Evolutionary conservation across 2,797 vertebrate species (phyloP).

Genomic region (Enteromius mattozi): DNA sequence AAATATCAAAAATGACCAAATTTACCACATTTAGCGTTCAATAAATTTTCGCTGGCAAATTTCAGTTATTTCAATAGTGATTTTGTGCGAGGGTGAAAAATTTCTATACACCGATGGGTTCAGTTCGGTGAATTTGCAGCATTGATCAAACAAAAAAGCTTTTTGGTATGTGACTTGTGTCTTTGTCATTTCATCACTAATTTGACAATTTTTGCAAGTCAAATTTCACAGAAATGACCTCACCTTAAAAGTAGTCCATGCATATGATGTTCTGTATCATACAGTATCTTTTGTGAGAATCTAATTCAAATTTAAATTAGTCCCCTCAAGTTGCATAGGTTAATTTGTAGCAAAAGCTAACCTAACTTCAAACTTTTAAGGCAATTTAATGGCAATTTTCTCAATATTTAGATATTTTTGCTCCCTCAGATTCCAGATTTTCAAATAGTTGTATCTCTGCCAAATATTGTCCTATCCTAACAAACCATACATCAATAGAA

Average conservation of each 20-base stretch:
- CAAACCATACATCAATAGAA: no score
- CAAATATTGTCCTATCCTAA: no score
- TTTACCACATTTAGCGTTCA: background rate
- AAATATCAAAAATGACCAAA: background rate
- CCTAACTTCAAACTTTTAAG: no score
- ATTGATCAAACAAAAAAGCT: background rate
- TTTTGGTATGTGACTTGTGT: background rate
- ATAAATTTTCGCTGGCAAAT: background rate
- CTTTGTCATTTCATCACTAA: background rate
- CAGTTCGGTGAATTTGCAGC: background rate
- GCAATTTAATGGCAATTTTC: no score
- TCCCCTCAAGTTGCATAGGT: no score
- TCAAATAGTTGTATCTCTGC: no score
- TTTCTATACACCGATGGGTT: background rate
- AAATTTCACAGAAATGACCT: background rate
- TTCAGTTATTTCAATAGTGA: background rate
- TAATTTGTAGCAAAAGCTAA: no score
- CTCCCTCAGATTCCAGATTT: no score
- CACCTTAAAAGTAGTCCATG: background rate
- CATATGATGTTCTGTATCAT: background rate
- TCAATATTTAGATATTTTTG: no score
- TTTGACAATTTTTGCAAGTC: background rate
- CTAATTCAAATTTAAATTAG: background rate
- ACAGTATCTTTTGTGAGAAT: background rate
- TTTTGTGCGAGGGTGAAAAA: background rate